Conservation (phyloP, 2,797 vertebrate species). For the Oreortyx pictus region DNA sequence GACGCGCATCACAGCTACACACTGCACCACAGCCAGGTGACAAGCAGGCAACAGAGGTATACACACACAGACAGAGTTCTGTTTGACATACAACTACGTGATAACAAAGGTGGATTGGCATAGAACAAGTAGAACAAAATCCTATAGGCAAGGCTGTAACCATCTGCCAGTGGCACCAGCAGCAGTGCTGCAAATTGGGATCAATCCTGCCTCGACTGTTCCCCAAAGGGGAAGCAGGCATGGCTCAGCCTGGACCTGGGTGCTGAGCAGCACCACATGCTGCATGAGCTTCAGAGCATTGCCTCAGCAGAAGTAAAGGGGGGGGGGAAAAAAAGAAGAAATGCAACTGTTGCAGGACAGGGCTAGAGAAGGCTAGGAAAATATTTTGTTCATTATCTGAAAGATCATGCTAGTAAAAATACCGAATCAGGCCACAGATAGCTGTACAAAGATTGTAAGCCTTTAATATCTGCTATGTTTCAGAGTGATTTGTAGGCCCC, state of each 20-base stretch:
- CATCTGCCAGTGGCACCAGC: neutral
- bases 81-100: neutral
- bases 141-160: neutral
- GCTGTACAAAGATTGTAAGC: neutral
- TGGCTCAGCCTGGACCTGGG: neutral
- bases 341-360: neutral
- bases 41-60: neutral
- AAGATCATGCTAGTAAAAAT: neutral
- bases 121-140: neutral
- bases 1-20: neutral
- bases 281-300: rapidly evolving
- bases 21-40: neutral
- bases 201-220: neutral
- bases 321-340: neutral
- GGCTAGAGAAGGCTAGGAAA: neutral
- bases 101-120: neutral
- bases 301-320: neutral
- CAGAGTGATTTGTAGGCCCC: neutral
- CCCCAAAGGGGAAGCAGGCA: neutral
- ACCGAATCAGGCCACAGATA: neutral
- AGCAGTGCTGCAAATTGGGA: rapidly evolving
- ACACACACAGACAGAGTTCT: neutral
- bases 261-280: neutral
- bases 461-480: slow-evolving; percentile 24
- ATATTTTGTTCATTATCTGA: neutral